Evolutionary conservation across 2,888 invertebrate species (phyloP).

Genomic region (Troglohyphantes excavatus): DNA sequence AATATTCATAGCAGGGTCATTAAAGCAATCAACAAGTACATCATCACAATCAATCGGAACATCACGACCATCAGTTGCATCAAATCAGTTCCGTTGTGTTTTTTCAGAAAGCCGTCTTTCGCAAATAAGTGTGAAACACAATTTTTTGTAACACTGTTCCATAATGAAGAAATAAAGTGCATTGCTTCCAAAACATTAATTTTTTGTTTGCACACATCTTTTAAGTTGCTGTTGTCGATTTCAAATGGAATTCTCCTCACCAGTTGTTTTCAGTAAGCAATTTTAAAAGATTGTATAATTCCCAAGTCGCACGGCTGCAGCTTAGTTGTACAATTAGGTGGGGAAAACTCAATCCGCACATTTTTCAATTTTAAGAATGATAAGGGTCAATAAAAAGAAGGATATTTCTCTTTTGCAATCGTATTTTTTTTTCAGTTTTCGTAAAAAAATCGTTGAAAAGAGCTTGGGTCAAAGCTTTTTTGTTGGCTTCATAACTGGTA

Average conservation of each 20-base stretch:
- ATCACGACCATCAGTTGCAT: too few relatives aligned
- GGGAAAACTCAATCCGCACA: slow-evolving; percentile 13
- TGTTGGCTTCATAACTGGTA: slow-evolving; percentile 21
- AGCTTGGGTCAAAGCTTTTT: slow-evolving; percentile 21
- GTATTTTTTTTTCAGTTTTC: slow-evolving; percentile 15
- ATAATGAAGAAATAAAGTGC: slow-evolving; percentile 6
- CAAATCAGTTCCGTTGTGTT: too few relatives aligned
- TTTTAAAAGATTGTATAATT: slow-evolving; percentile 15
- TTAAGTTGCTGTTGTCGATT: slow-evolving; percentile 37
- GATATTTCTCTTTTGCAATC: not conserved
- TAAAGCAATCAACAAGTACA: too few relatives aligned
- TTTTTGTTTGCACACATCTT: slow-evolving; percentile 30
- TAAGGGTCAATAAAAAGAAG: too few relatives aligned
- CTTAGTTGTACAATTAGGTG: not conserved
- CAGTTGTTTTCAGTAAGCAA: slow-evolving; percentile 25
- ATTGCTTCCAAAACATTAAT: slow-evolving; percentile 17
- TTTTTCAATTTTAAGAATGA: slow-evolving; percentile 11
- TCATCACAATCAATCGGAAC: too few relatives aligned
- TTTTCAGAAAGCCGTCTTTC: too few relatives aligned
- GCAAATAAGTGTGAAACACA: not conserved
- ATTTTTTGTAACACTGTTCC: not conserved
- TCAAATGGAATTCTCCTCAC: slow-evolving; percentile 17
- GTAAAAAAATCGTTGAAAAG: slow-evolving; percentile 21
- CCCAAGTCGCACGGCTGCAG: slow-evolving; percentile 11
- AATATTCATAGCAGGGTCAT: too few relatives aligned